Conservation (phyloP, 2,113 vertebrate genomes). For the Oreochromis tanganicae region DNA sequence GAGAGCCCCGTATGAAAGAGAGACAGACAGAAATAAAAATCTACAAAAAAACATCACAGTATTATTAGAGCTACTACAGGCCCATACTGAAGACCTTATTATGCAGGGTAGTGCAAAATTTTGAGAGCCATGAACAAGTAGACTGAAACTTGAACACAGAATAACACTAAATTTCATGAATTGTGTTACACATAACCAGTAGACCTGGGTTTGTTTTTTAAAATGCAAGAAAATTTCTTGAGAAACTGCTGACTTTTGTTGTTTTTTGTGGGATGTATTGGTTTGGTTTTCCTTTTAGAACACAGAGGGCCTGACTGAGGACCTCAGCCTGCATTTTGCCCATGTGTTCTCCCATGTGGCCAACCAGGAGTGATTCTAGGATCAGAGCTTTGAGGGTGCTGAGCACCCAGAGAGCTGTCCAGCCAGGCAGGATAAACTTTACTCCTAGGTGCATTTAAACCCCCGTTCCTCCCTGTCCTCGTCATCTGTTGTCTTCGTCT, state of each 20-base stretch:
- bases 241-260: background rate
- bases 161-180: background rate
- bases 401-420: too few relatives aligned
- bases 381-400: too few relatives aligned
- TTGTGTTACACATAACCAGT: background rate
- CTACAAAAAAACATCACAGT: background rate
- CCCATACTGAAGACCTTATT: background rate
- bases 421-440: too few relatives aligned
- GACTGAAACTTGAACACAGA: background rate
- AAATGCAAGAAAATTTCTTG: background rate
- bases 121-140: background rate
- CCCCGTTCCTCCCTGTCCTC: too few relatives aligned
- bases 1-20: background rate
- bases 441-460: too few relatives aligned
- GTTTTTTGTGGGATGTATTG: background rate
- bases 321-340: background rate
- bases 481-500: too few relatives aligned
- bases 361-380: background rate
- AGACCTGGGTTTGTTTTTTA: background rate
- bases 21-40: background rate
- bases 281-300: background rate
- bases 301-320: background rate
- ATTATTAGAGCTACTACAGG: background rate
- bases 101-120: background rate
- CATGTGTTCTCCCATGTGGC: background rate